Base-by-base conservation (phyloP, 2,797 vertebrate genomes). In the Paguma larvata region DNA sequence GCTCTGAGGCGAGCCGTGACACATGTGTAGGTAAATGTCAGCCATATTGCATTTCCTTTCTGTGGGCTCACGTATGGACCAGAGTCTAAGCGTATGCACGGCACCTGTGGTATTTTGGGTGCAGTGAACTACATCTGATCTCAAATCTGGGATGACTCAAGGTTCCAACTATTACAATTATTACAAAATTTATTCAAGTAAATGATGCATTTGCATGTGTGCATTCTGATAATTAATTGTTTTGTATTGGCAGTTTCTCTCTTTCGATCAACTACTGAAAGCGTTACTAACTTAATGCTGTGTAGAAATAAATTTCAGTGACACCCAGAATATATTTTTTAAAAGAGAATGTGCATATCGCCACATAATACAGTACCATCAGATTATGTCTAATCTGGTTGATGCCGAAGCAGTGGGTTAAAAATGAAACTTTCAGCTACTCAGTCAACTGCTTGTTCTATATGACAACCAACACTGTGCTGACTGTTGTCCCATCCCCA, bases 1-100 rank as follows among this genome's bases (percentile, higher is more conserved):
- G 99, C 99, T 99, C 99, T 99, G 99, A 99, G 99, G 98, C 99
- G 98, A 99, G 98, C 97, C 98, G 98, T 98, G 99, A 97, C 98
- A 98, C 96, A 98, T 99, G 99, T 99, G 97, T 99, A 99, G 99
- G 99, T 99, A 99, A 99, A 98, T 99, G 99, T 99, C 98, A 98
- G 98, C 98, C 92, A 48, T 98, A 1, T 98, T 97, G 75, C 59
- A 34, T 98, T 98, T 95, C 97, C 94, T 97, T 96, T n/a, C 89
- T 97, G 85, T 62, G 98, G 95, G 96, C 87, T 96, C 90, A 6
- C 38, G 51, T 48, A 11, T 21, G 78, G 85, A 78, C 95, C 93
- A 92, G 67, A 96, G 92, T 90, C 73, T 85, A 41, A 56, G 25
- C 77, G 18, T 30, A 25, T 14, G 27, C 38, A 44, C 48, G 63